Base-by-base conservation (phyloP, 2,113 vertebrate species). In the Delphinapterus leucas region DNA sequence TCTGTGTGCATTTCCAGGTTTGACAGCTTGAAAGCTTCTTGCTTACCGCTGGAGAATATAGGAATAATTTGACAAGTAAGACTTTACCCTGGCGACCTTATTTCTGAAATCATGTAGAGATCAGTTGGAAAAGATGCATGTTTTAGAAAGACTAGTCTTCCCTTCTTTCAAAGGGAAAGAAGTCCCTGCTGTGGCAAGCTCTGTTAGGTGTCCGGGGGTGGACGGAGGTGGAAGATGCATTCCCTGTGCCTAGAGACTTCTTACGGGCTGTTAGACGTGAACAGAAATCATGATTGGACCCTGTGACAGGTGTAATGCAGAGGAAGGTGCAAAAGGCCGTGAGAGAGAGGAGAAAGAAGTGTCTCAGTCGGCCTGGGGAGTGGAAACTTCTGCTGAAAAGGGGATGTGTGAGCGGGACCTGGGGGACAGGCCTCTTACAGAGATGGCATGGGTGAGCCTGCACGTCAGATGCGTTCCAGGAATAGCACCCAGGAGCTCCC, bases 91-190 rank as follows among this genome's bases (percentile, higher is more conserved):
- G 49, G 86, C 82, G 49, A 23, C 60, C 23, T 41, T 8, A 44
- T 90, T 90, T 73, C 81, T 90, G 23, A 96, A 83, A 61, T 79
- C 47, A 92, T 53, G 60, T 60, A 82, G 76, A 77, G 65, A 68
- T 55, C 58, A 61, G 2, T 25, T 80, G 81, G 71, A 73, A 80
- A 76, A 79, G 73, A 55, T 25, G 25, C 4, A 18, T 38, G 63
- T 63, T 93, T 60, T 90, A 49, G 68, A 60, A 82, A 89, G 49
- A 49, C 36, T 86, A 28, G 31, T 79, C 63, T 89, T 96, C 67
- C 13, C 93, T 77, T 92, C 41, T 47, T 76, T 81, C 17, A 55
- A 2, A 7, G 53, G 53, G 53, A 17, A 53, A 53, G 53, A 53
- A 26, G 21, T 58, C 11, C 36, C 13, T 53, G 6, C 44, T 33